A percentile compares a stretch with the other conserved stretches of the same genome.
Conservation (phyloP, 2,797 vertebrate species). For the Channa striata region DNA sequence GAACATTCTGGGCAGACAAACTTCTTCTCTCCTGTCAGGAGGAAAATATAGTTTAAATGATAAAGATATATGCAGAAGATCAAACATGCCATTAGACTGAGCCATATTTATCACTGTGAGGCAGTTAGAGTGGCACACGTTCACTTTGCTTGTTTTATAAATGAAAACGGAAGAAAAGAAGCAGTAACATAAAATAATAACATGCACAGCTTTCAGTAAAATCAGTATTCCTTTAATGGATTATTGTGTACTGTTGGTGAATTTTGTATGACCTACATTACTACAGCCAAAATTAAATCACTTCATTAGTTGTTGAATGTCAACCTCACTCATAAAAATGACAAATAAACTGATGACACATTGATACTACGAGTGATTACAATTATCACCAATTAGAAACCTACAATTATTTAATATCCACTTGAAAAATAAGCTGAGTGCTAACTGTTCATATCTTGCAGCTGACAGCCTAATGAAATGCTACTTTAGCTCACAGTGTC, state of each 20-base stretch:
- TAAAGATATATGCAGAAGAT: conserved; percentile 31
- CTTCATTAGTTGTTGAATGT: conserved; percentile 22
- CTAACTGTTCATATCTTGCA: conserved; percentile 23
- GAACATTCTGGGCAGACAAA: conserved; percentile 99
- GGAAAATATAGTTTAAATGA: conserved; percentile 45
- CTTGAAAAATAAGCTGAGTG: conserved; percentile 38
- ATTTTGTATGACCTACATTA: conserved; percentile 1
- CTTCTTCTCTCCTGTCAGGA: conserved; percentile 95
- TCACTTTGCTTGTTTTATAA: conserved; percentile 16
- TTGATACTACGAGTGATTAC: conserved; percentile 12
- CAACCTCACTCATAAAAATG: conserved; percentile 26
- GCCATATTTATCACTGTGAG: conserved; percentile 6
- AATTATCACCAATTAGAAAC: conserved; percentile 36
- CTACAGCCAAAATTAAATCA: conserved; percentile 11
- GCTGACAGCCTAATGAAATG: conserved; percentile 56
- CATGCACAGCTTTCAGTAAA: background rate
- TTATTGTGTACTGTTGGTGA: conserved; percentile 17
- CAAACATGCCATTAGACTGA: conserved; percentile 9
- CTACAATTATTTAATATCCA: conserved; percentile 30
- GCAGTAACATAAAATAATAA: conserved; percentile 3
- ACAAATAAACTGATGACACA: conserved; percentile 22
- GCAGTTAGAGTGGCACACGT: background rate
- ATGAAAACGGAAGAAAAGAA: background rate
- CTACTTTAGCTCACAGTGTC: conserved; percentile 13
- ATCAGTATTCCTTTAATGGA: background rate